phyloP scores from a whole-genome alignment of 1,140 invertebrate genomes.

The Leptonema lineaticorne region DNA sequence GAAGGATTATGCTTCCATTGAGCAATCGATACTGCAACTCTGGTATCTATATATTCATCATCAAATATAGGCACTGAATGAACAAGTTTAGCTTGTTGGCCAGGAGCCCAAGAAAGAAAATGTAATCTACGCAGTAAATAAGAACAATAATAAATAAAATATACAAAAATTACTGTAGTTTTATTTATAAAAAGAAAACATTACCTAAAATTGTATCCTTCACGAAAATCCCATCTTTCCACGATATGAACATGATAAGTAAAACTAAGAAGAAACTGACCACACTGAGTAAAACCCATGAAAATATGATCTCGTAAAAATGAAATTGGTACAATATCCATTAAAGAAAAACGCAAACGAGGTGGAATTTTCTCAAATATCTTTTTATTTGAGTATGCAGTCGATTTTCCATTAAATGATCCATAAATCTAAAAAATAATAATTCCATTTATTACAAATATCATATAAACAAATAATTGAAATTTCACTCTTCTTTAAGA shows the following conservation, averaged over 20 bases:
- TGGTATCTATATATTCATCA: constrained; percentile 59
- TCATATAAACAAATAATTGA: neutral
- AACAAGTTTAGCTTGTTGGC: constrained; percentile 48
- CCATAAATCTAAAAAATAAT: constrained; percentile 49
- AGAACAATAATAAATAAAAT: neutral
- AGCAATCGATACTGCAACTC: constrained; percentile 59
- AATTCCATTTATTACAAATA: neutral
- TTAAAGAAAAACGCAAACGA: constrained; percentile 61
- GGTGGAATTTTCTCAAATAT: constrained; percentile 63
- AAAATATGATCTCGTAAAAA: constrained; percentile 72
- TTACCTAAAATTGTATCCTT: constrained; percentile 54
- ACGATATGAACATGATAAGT: constrained; percentile 44
- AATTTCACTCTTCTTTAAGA: too few relatives aligned
- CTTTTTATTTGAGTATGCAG: constrained; percentile 47
- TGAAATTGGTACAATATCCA: constrained; percentile 57
- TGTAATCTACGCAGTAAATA: constrained; percentile 46
- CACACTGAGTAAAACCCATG: constrained; percentile 91
- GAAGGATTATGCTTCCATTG: constrained; percentile 61
- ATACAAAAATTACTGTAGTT: neutral
- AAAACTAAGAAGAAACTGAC: constrained; percentile 88
- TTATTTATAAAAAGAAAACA: constrained; percentile 28
- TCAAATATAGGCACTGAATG: constrained; percentile 59
- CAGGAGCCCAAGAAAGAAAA: constrained; percentile 54
- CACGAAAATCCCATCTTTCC: constrained; percentile 40
- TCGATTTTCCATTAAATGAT: constrained; percentile 47